Base-by-base conservation (phyloP, 2,797 vertebrate species). In the Mus minutoides region DNA sequence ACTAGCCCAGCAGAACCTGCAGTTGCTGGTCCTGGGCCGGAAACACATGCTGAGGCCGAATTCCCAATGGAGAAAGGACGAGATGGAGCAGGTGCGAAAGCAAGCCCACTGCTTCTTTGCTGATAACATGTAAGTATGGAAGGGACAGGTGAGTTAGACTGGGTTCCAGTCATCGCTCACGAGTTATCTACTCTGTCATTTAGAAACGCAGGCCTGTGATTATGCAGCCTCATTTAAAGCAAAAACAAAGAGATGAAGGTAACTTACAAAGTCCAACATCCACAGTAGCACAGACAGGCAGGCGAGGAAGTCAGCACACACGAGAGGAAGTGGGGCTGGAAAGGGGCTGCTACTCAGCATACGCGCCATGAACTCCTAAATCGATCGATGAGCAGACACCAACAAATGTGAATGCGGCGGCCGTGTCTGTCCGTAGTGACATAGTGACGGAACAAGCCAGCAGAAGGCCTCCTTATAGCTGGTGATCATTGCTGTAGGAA, bases 61-160 rank as follows among this genome's bases (percentile, higher is more conserved):
- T 83, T 95, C 88, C 19, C 98, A 92, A 26, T 99, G 99, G 99
- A 97, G 98, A 69, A 98, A 76, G 97, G 92, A 97, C 46, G 95
- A 99, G 96, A 99, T 99, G 99, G 97, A 96, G n/a, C 97, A 97
- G 24, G 98, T 99, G 96, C 98, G 98, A 97, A 98, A 98, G 97
- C 99, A 99, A 95, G 99, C 99, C 79, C 98, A 99, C 69, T 99
- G 99, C 98, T 99, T 99, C 98, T 99, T 99, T 98, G 99, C 99
- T 52, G 99, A 99, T 21, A 98, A 99, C 97, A 99, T 99, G 99
- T 99, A 98, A 99, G 99, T 99, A 90, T 43, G 26, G 93, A 96
- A 49, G 94, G 96, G 96, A 94, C 26, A 3, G 10, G 22, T 93
- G 34, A 64, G 49, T 84, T 37, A 79, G 56, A 67, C 29, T 22